Percentiles rank a stretch among this genome's conserved stretches.
Conservation (phyloP, 2,797 vertebrate genomes). For the Pseudochirops cupreus region DNA sequence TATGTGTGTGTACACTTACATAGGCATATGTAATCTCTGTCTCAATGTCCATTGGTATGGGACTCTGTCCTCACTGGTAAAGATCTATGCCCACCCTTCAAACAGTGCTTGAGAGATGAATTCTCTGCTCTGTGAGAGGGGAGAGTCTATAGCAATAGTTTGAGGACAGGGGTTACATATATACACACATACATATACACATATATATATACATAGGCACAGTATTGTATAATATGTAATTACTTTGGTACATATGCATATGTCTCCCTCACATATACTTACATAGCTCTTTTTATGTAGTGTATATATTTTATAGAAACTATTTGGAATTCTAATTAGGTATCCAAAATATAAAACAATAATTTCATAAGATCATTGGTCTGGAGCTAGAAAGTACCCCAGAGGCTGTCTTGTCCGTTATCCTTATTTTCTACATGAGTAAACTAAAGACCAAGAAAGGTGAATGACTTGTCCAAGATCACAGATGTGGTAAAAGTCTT, state of each 20-base stretch:
- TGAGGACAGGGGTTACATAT: background rate
- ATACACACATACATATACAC: background rate
- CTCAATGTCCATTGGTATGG: background rate
- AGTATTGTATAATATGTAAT: background rate
- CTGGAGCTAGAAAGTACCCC: background rate
- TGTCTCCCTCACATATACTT: background rate
- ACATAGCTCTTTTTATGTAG: background rate
- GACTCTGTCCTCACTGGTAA: background rate
- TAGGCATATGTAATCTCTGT: background rate
- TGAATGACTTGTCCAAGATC: background rate
- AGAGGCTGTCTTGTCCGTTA: background rate
- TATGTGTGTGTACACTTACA: background rate
- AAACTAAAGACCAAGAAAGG: no score
- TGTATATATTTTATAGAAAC: constrained; percentile 65
- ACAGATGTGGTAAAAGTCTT: background rate
- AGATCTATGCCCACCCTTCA: background rate
- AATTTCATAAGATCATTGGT: background rate
- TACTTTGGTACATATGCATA: background rate
- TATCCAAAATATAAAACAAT: constrained; percentile 17
- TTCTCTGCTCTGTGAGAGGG: background rate
- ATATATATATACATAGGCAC: background rate
- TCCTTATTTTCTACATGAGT: background rate
- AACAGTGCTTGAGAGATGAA: background rate
- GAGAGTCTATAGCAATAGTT: background rate
- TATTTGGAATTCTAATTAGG: constrained; percentile 64